A percentile compares a stretch with the other conserved stretches of the same genome.
Conservation (phyloP, 2,797 vertebrate species). For the Acanthurus tractus region DNA sequence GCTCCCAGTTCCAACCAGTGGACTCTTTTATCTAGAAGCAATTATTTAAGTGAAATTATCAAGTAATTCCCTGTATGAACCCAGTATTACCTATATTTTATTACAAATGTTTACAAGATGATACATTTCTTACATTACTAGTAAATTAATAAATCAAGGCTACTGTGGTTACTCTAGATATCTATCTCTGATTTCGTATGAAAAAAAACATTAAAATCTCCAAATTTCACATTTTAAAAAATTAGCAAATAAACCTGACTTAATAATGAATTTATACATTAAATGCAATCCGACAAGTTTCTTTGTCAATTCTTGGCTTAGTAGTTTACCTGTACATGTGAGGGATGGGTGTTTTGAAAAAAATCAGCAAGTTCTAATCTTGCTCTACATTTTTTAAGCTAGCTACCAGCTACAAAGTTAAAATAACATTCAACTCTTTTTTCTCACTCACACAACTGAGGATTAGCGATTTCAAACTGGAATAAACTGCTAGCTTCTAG, state of each 20-base stretch:
- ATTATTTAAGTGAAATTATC: too few relatives aligned
- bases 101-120: background rate
- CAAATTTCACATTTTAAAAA: background rate
- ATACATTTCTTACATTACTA: background rate
- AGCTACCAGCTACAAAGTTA: background rate
- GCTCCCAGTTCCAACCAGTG: too few relatives aligned
- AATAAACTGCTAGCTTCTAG: conserved; percentile 3
- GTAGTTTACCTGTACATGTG: background rate
- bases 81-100: too few relatives aligned
- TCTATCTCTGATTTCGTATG: too few relatives aligned
- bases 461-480: background rate
- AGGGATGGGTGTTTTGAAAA: background rate
- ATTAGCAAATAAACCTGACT: background rate
- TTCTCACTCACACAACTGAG: background rate
- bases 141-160: background rate
- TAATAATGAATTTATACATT: background rate
- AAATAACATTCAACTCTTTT: conserved; percentile 9
- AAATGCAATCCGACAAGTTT: background rate
- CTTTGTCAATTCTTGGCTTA: background rate
- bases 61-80: too few relatives aligned
- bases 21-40: too few relatives aligned
- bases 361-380: background rate
- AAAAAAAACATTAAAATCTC: background rate
- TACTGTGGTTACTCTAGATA: too few relatives aligned
- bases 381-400: background rate